phyloP scores from a whole-genome alignment of 2,797 vertebrate species.

The Cryptoprocta ferox region DNA sequence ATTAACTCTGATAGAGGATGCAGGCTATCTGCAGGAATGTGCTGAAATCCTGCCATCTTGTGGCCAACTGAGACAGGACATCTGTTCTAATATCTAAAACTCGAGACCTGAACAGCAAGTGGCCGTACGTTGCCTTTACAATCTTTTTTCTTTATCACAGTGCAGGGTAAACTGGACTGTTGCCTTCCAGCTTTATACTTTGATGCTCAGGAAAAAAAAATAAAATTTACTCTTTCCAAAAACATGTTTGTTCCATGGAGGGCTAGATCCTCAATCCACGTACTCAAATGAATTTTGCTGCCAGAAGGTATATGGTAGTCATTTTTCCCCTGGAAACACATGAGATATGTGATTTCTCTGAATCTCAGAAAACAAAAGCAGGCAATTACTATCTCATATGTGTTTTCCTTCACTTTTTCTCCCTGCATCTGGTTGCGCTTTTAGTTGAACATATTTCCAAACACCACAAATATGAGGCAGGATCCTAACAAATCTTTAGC shows the following conservation, averaged over 20 bases:
- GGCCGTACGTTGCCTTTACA: neutral
- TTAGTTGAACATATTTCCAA: neutral
- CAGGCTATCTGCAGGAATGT: neutral
- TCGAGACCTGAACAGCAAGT: rapidly evolving
- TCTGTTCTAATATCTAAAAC: neutral
- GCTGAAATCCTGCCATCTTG: slow-evolving; percentile 80
- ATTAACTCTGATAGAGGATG: neutral
- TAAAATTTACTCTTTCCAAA: neutral
- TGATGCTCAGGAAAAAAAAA: neutral
- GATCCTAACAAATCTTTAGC: neutral
- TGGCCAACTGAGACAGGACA: slow-evolving; percentile 53
- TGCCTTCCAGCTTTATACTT: neutral
- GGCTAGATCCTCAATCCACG: neutral
- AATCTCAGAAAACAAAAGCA: neutral
- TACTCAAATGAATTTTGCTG: neutral
- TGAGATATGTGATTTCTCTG: neutral
- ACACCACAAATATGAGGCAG: neutral
- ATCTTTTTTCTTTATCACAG: neutral
- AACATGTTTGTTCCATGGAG: neutral
- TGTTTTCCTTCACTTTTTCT: neutral
- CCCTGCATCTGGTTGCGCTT: neutral
- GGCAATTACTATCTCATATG: neutral
- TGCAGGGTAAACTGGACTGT: neutral
- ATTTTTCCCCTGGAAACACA: too few species aligned
- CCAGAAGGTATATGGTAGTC: neutral